These are phyloP conservation scores for Periparus ater DNA, from an alignment of 2,797 vertebrate species.

Conservation along the genomic window DNA sequence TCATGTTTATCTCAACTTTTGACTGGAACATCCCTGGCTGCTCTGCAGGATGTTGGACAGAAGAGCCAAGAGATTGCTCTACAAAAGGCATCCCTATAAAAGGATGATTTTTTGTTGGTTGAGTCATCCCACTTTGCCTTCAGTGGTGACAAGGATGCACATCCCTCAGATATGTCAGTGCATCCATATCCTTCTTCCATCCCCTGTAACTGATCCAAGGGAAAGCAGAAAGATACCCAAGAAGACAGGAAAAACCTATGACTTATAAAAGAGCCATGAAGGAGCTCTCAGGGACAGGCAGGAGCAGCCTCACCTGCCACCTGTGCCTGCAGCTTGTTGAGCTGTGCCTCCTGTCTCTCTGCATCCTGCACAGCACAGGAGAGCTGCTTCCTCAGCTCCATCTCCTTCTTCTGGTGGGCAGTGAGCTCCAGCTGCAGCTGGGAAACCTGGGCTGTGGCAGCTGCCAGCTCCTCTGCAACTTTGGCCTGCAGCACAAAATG, in stretches of 20 bases:
- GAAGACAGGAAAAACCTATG: background rate
- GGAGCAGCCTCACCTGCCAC: conserved; percentile 79
- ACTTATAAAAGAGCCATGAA: background rate
- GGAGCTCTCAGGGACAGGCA: background rate
- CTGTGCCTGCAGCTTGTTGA: conserved; percentile 79
- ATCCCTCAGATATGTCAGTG: background rate
- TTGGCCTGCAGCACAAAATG: conserved; percentile 75
- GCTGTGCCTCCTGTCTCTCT: conserved; percentile 71
- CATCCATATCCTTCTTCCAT: background rate
- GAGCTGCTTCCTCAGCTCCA: conserved; percentile 84
- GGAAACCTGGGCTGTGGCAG: conserved; percentile 83
- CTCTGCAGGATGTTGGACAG: background rate
- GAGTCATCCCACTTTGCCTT: background rate
- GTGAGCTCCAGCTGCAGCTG: conserved; percentile 88
- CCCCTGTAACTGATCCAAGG: background rate
- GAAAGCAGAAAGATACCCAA: background rate
- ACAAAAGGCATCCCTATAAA: background rate
- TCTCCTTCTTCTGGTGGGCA: conserved; percentile 86
- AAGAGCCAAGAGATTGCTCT: background rate
- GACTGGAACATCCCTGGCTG: background rate
- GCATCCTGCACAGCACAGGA: conserved; percentile 78
- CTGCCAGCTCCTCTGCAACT: conserved; percentile 88
- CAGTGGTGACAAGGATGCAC: background rate
- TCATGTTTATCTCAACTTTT: background rate
- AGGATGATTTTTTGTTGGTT: background rate